Percentiles rank a stretch among this genome's conserved stretches.
These are phyloP conservation scores for Syngnathus rostellatus DNA, from an alignment of 2,797 vertebrate species.

Conservation along the genomic window DNA sequence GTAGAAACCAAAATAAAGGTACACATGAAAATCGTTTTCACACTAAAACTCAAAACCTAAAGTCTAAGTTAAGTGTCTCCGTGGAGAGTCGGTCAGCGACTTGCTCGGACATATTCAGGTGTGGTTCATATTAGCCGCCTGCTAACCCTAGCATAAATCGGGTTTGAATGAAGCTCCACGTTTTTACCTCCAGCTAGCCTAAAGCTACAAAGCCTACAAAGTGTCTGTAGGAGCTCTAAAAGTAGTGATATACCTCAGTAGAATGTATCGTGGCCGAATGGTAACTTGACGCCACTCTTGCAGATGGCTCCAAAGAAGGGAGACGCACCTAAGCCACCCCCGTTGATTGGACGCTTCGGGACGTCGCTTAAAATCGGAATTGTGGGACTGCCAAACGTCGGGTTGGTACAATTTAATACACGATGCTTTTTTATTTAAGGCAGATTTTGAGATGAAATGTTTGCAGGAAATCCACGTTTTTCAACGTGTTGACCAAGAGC, in stretches of 20 bases:
- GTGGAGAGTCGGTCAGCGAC: neutral
- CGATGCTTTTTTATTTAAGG: neutral
- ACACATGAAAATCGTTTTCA: neutral
- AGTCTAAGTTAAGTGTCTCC: too few relatives aligned
- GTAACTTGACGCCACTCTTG: slow-evolving; percentile 31
- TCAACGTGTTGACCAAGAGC: slow-evolving; percentile 96
- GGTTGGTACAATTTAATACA: neutral
- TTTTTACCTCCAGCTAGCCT: slow-evolving; percentile 20
- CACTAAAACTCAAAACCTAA: neutral
- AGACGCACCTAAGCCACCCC: slow-evolving; percentile 80
- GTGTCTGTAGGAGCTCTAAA: neutral
- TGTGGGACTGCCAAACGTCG: slow-evolving; percentile 84
- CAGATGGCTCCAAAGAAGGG: slow-evolving; percentile 97
- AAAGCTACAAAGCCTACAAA: neutral
- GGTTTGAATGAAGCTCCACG: slow-evolving; percentile 52
- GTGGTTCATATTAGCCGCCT: slow-evolving; percentile 21
- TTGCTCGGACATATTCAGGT: slow-evolving; percentile 3
- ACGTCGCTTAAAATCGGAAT: slow-evolving; percentile 97
- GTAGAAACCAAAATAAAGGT: slow-evolving; percentile 36
- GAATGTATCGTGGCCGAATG: neutral
- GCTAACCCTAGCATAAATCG: slow-evolving; percentile 48
- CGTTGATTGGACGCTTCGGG: slow-evolving; percentile 92
- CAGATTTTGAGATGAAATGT: neutral
- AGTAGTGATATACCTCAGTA: neutral
- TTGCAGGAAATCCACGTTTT: slow-evolving; percentile 94